These are phyloP conservation scores for Theocolax elegans DNA, from an alignment of 1,140 invertebrate species.

Conservation along the genomic window DNA sequence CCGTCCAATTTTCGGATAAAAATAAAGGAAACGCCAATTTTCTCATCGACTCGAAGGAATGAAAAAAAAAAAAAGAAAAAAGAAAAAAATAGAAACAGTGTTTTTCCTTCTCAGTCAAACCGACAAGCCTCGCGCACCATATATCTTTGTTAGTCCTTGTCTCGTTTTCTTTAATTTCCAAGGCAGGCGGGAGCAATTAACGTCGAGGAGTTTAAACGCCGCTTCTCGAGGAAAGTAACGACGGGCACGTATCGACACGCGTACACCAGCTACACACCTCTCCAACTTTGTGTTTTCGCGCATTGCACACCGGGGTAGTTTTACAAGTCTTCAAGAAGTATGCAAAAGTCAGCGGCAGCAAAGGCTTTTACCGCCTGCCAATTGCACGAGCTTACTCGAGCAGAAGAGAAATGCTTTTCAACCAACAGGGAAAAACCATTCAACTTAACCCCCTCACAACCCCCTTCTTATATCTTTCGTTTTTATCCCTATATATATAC, in stretches of 20 bases:
- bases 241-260: conserved; percentile 2
- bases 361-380: conserved; percentile 5
- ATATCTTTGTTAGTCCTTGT: conserved; percentile 22
- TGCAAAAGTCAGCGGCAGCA: conserved; percentile 6
- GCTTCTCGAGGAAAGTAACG: conserved; percentile 6
- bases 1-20: too few relatives aligned
- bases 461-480: background rate
- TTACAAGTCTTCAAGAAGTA: background rate
- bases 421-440: too few relatives aligned
- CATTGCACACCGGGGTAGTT: background rate
- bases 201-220: conserved; percentile 42
- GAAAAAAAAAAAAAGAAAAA: too few relatives aligned
- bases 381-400: background rate
- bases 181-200: conserved; percentile 40
- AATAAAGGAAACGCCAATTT: too few relatives aligned
- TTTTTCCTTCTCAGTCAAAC: too few relatives aligned
- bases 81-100: too few relatives aligned
- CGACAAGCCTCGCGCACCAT: background rate
- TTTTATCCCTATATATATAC: too few relatives aligned
- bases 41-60: too few relatives aligned
- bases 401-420: conserved; percentile 23
- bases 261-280: background rate
- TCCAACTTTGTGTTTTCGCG: background rate
- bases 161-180: conserved; percentile 20
- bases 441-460: background rate